Evolutionary conservation across 2,888 invertebrate genomes (phyloP), one percentile per base, ranked within the genome.

Genomic region (Acleris literana): DNA sequence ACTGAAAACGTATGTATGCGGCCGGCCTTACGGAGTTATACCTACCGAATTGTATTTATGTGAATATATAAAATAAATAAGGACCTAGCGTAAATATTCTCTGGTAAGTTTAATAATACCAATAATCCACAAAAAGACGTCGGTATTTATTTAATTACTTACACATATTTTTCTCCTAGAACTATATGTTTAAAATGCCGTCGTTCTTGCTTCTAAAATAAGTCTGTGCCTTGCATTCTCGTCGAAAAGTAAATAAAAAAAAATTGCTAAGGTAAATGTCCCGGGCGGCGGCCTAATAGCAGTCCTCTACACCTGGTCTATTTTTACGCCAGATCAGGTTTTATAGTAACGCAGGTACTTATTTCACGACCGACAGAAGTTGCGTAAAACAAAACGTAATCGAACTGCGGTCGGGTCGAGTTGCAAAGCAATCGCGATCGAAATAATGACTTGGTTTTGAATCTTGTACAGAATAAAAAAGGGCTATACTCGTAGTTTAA

Each of bases 321-420:
- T 67, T 67, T 67, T 63, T 67, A 63, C 53, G 57, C 66, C 63
- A 16, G 57, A 67, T 62, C 66, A 67, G 66, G 66, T 67, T 67
- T 43, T 58, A 49, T 49, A 62, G 62, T 57, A 62, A 39, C 51
- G 55, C 64, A 48, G 65, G 61, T 56, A 60, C 25, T 25, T 25
- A 65, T 65, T 64, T 65, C 33, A 61, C 44, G 44, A 33, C 56
- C 65, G 60, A 65, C 51, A 61, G 25, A 56, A 49, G 52, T 68
- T 68, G 64, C 64, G 52, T 68, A 55, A 68, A 68, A 68, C 59
- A 68, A 68, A 68, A 68, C 55, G 64, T 68, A 68, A 68, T 68
- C 68, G 59, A 68, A 60, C 60, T 44, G 49, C 18, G 63, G 59
- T 49, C 11, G 33, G 22, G 20, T 17, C 7, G 43, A 55, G 43